Conservation (phyloP, 2,797 vertebrate genomes). For the Tiaroga cobitis region DNA sequence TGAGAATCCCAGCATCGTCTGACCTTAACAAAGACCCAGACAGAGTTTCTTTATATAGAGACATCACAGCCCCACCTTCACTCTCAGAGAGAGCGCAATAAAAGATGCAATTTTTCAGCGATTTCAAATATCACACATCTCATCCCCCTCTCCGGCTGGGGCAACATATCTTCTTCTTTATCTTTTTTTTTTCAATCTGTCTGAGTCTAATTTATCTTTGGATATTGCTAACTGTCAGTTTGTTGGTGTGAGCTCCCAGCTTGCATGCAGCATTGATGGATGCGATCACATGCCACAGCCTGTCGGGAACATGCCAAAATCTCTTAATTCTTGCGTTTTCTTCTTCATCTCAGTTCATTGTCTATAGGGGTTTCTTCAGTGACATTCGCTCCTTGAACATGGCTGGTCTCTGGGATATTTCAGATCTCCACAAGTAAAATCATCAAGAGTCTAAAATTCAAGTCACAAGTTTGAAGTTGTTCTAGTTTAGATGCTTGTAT, state of each 20-base stretch:
- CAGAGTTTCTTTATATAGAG: constrained; percentile 39
- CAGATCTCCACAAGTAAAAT: constrained; percentile 26
- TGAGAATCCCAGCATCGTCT: constrained; percentile 49
- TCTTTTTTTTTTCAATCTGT: neutral
- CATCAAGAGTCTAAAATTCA: constrained; percentile 22
- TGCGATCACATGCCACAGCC: constrained; percentile 17
- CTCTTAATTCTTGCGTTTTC: constrained; percentile 29
- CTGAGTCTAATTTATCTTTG: constrained; percentile 36
- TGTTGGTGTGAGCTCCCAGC: constrained; percentile 25
- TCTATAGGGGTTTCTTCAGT: constrained; percentile 24
- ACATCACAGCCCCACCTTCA: constrained; percentile 8
- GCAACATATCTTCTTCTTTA: neutral
- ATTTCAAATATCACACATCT: neutral
- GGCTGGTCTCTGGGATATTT: constrained; percentile 4
- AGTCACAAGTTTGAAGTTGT: constrained; percentile 40
- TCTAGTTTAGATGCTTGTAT: neutral
- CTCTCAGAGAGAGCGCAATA: neutral
- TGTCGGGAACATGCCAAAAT: constrained; percentile 32
- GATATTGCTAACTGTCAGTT: constrained; percentile 36
- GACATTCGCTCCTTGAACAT: constrained; percentile 1
- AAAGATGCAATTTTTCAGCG: neutral
- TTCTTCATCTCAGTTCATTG: neutral
- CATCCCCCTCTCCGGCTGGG: neutral
- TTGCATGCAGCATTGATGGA: constrained; percentile 40
- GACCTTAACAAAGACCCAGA: constrained; percentile 54